Conservation (phyloP, 2,797 vertebrate species). For the Lepus townsendii region DNA sequence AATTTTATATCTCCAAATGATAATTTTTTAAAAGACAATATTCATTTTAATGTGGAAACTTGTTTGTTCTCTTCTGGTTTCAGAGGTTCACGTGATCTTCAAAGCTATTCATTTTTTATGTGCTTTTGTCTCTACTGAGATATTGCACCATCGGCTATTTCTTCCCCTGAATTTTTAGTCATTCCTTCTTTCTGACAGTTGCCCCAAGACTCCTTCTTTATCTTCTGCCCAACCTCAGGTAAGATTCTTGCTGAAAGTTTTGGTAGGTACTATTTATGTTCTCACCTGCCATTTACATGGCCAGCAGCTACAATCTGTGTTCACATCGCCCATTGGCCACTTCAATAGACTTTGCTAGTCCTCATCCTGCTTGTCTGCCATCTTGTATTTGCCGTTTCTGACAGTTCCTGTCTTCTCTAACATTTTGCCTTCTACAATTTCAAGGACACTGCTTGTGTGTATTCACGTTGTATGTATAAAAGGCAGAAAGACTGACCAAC, state of each 20-base stretch:
- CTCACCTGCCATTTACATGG: neutral
- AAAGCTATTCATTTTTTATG: neutral
- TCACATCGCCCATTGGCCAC: neutral
- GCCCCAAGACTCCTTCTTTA: neutral
- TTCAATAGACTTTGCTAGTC: neutral
- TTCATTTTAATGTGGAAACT: neutral
- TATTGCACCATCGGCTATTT: neutral
- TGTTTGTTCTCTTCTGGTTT: neutral
- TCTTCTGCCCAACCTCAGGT: neutral
- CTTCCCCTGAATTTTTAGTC: neutral
- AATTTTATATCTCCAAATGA: conserved; percentile 20
- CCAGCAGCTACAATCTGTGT: neutral
- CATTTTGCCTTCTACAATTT: neutral
- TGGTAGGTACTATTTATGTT: neutral
- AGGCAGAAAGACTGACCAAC: too few species aligned
- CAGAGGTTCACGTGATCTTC: neutral
- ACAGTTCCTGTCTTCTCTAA: neutral
- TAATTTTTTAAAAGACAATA: neutral
- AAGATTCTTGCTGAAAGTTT: conserved; percentile 1
- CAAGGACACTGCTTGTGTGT: neutral
- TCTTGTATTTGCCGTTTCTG: neutral
- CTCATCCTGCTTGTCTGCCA: neutral
- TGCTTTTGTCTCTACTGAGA: neutral
- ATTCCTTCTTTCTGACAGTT: neutral
- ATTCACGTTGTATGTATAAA: too few species aligned